These are phyloP conservation scores for Drosophila nannoptera DNA, from an alignment of 1,140 invertebrate species.

Conservation along the genomic window DNA sequence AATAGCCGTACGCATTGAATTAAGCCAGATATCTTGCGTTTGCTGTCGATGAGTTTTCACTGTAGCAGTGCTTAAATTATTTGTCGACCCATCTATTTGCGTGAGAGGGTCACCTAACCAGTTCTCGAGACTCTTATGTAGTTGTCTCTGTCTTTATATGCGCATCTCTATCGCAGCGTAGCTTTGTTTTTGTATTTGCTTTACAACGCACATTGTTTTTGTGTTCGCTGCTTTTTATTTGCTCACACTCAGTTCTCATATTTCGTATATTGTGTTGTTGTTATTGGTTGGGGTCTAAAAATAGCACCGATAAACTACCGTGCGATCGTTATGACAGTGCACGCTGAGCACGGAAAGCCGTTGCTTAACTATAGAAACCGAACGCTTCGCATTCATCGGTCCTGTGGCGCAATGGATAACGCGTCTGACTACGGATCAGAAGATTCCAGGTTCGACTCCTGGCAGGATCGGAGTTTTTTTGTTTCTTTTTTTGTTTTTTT, in stretches of 20 bases:
- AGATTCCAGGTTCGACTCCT: slow-evolving; percentile 87
- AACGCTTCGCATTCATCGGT: slow-evolving; percentile 57
- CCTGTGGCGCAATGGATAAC: slow-evolving; percentile 87
- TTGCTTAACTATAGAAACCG: neutral
- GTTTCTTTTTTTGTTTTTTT: slow-evolving; percentile 17
- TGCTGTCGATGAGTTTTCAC: slow-evolving; percentile 21
- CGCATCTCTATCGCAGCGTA: slow-evolving; percentile 1
- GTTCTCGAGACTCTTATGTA: slow-evolving; percentile 25
- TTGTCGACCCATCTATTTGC: neutral
- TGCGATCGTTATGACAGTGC: slow-evolving; percentile 2
- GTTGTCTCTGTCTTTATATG: slow-evolving; percentile 7
- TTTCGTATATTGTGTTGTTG: slow-evolving; percentile 33
- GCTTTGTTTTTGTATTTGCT: slow-evolving; percentile 8
- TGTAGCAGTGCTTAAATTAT: slow-evolving; percentile 23
- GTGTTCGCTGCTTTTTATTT: slow-evolving; percentile 28
- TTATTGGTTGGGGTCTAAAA: slow-evolving; percentile 16
- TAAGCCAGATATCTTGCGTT: slow-evolving; percentile 17
- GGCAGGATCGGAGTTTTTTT: slow-evolving; percentile 81
- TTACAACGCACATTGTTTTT: slow-evolving; percentile 1
- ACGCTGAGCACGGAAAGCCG: slow-evolving; percentile 1
- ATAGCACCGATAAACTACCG: slow-evolving; percentile 28
- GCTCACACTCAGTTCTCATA: slow-evolving; percentile 36
- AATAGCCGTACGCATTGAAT: slow-evolving; percentile 14
- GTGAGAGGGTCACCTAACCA: slow-evolving; percentile 23
- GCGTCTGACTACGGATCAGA: slow-evolving; percentile 87